phyloP scores from a whole-genome alignment of 2,113 vertebrate genomes.

The Pteruthius melanotis region DNA sequence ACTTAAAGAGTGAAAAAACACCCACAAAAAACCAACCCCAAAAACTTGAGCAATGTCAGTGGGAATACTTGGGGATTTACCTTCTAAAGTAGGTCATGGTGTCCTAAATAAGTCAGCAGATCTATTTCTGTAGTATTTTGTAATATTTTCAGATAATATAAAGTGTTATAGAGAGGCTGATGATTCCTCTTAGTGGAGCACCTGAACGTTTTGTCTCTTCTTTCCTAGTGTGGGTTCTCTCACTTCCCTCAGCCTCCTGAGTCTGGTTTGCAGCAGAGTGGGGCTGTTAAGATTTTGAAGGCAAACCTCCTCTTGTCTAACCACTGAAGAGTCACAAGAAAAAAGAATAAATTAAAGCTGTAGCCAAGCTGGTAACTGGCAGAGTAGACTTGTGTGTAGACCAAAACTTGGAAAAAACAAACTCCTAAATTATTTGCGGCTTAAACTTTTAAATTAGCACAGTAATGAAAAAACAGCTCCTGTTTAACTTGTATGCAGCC shows the following conservation, averaged over 20 bases:
- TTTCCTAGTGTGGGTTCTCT: not conserved
- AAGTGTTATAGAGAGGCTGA: not conserved
- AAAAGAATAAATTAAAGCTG: not conserved
- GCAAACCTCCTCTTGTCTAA: not conserved
- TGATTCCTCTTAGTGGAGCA: not conserved
- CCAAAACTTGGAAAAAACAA: not conserved
- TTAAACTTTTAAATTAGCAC: not conserved
- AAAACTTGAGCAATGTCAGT: not conserved
- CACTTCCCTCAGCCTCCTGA: not conserved
- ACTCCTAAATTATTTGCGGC: not conserved
- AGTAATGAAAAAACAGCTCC: not conserved
- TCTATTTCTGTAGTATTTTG: slow-evolving; percentile 38
- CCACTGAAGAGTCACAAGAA: not conserved
- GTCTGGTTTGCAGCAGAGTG: not conserved
- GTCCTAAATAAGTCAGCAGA: slow-evolving; percentile 35
- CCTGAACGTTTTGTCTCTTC: not conserved
- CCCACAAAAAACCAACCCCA: not conserved
- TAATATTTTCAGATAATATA: not conserved
- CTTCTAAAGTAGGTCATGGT: slow-evolving; percentile 6
- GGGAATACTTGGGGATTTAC: not conserved
- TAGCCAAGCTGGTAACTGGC: not conserved
- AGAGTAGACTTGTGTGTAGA: not conserved
- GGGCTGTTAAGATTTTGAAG: not conserved
- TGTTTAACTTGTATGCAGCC: not conserved
- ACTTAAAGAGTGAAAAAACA: not conserved